Base-by-base conservation (phyloP, 2,797 vertebrate genomes). In the Cynodonichthys magdalenae region DNA sequence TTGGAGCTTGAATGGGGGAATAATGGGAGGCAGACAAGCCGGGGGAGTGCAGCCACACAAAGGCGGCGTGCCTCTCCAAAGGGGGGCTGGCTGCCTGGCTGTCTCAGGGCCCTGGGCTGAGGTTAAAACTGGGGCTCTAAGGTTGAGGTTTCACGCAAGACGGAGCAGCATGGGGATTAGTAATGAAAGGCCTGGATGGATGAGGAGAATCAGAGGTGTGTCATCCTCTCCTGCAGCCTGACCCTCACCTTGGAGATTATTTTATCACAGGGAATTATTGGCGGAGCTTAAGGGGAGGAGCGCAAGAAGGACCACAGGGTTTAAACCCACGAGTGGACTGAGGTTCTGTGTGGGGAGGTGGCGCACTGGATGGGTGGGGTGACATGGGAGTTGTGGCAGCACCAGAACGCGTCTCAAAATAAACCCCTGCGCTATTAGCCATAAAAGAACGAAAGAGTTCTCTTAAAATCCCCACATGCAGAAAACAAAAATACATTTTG, bases 21-120 rank as follows among this genome's bases (percentile, higher is more conserved):
- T 92, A 92, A 92, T 90, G 84, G 85, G 86, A 90, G 85, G 85
- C 90, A 92, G 91, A 90, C 88, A 69, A 80, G 82, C 76, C 49
- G 77, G 74, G 44, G 82, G 83, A 83, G 72, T 8, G 79, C 76
- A 85, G 87, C 89, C 87, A 83, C 89, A 91, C 89, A 91, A 92
- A 92, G 87, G 71, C 82, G 66, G 66, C 53, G 14, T 65, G 83
- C 74, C 85, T 69, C 85, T 84, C 75, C 53, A 19, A 87, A 56
- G 44, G 86, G 89, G 90, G 88, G 83, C 85, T 85, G 84, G 85
- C 80, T 88, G 87, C 76, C 83, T 83, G 78, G 70, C 75, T 84
- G 82, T 77, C 88, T 86, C 86, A 76, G 55, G 75, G 83, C 82
- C 70, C 77, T 60, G 77, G 71, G 71, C 76, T 84, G 81, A 87